Evolutionary conservation across 2,797 vertebrate species (phyloP).

Genomic region (Acanthiza pusilla): DNA sequence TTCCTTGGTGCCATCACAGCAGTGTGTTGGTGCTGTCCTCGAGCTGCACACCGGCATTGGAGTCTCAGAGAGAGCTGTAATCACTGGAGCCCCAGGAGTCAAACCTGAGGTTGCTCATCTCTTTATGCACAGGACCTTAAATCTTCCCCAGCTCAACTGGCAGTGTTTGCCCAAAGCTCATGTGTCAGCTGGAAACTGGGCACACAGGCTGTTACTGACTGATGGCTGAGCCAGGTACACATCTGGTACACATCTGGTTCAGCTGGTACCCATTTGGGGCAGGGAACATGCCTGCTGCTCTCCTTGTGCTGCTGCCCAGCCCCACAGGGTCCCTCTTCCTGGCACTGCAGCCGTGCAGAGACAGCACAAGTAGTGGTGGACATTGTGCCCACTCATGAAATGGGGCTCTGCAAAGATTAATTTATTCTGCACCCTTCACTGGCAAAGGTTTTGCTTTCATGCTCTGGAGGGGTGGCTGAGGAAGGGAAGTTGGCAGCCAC

Average conservation of each 20-base stretch:
- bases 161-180: neutral
- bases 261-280: neutral
- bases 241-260: neutral
- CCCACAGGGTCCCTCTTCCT: neutral
- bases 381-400: fast-evolving
- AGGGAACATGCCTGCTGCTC: neutral
- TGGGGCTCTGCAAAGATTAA: neutral
- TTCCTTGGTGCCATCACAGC: fast-evolving
- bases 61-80: neutral
- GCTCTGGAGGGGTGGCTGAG: neutral
- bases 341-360: fast-evolving
- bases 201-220: fast-evolving
- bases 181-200: neutral
- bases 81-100: neutral
- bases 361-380: neutral
- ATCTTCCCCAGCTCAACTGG: neutral
- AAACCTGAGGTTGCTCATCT: neutral
- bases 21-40: neutral
- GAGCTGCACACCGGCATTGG: fast-evolving
- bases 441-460: neutral
- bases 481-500: neutral
- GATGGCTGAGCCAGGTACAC: neutral
- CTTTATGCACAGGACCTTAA: neutral
- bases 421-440: neutral
- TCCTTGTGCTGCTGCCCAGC: neutral